Evolutionary conservation across 1,140 invertebrate genomes (phyloP).

Genomic region (Sycobia sp.): DNA sequence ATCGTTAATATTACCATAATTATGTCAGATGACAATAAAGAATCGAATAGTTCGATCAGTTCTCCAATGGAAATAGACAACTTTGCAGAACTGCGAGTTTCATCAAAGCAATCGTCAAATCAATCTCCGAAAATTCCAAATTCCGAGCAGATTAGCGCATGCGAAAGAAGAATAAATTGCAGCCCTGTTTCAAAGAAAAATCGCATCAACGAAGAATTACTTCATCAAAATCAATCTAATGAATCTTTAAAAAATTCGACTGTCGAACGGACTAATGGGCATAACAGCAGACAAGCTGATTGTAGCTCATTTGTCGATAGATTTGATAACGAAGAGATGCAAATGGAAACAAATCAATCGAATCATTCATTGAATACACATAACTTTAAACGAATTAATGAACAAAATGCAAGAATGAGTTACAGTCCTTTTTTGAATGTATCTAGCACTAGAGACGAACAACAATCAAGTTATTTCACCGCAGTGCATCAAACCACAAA

Average conservation of each 20-base stretch:
- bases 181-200: background rate
- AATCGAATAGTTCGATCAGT: too few species aligned
- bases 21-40: too few species aligned
- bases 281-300: too few species aligned
- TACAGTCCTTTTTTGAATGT: background rate
- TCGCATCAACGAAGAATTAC: too few species aligned
- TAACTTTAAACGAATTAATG: background rate
- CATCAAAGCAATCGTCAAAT: background rate
- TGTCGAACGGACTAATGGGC: too few species aligned
- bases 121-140: background rate
- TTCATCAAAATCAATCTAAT: too few species aligned
- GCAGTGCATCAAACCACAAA: too few species aligned
- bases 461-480: too few species aligned
- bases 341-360: background rate
- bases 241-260: too few species aligned
- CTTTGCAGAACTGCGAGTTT: background rate
- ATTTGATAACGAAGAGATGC: background rate
- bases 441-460: too few species aligned
- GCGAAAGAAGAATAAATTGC: background rate
- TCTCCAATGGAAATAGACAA: slow-evolving; percentile 6
- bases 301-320: too few species aligned
- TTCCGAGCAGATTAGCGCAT: background rate
- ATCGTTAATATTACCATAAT: too few species aligned
- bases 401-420: background rate
- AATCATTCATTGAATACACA: background rate